These are phyloP conservation scores for Chloroceryle aenea DNA, from an alignment of 2,113 vertebrate species.

Conservation along the genomic window DNA sequence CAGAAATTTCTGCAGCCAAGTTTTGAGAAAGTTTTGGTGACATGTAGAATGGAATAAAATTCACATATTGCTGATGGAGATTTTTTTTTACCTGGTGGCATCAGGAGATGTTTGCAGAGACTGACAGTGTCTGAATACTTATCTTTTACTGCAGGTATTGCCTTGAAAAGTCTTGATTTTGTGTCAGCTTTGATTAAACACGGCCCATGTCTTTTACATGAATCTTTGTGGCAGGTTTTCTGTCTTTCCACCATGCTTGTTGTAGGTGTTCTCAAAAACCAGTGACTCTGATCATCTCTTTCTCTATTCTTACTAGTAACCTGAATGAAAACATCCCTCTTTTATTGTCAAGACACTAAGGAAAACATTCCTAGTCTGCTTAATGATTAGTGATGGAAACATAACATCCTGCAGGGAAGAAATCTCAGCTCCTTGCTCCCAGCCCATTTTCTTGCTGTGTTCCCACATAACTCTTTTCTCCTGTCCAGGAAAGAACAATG, in stretches of 20 bases:
- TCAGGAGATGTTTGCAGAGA: slow-evolving; percentile 74
- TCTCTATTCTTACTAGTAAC: not conserved
- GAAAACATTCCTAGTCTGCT: not conserved
- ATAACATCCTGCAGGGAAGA: not conserved
- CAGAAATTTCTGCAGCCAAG: not conserved
- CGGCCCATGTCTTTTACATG: not conserved
- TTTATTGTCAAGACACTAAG: not conserved
- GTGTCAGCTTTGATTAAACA: slow-evolving; percentile 76
- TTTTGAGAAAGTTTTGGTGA: slow-evolving; percentile 17
- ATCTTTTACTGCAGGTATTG: slow-evolving; percentile 62
- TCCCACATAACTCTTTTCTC: not conserved
- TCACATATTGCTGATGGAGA: slow-evolving; percentile 53
- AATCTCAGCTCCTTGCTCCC: not conserved
- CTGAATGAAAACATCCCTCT: not conserved
- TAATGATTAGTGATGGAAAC: not conserved
- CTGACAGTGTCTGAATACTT: slow-evolving; percentile 77
- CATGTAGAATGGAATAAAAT: slow-evolving; percentile 45
- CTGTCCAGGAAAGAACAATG: not conserved
- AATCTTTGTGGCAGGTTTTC: slow-evolving; percentile 31
- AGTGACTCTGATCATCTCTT: not conserved
- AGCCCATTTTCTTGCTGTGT: not conserved
- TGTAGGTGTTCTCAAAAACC: slow-evolving; percentile 40
- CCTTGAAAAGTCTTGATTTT: slow-evolving; percentile 79
- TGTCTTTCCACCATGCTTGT: slow-evolving; percentile 32
- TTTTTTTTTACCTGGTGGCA: slow-evolving; percentile 70